Base-by-base conservation (phyloP, 2,888 invertebrate genomes). In the Stegana nigrithorax region DNA sequence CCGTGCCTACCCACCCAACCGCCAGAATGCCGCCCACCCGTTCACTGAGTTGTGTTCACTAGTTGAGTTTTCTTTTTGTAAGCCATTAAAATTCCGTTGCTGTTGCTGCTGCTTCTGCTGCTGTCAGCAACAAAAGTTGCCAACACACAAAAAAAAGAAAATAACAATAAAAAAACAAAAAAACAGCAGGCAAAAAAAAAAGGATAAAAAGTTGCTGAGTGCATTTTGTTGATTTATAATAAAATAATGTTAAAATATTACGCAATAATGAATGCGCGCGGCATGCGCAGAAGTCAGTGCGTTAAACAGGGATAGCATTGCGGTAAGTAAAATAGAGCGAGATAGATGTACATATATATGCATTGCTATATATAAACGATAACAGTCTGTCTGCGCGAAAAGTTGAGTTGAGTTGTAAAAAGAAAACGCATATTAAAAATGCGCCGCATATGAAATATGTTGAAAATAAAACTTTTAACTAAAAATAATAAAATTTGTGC, bases 151-250 rank as follows among this genome's bases (percentile, higher is more conserved):
- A 39, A 39, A 4, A 39, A 14, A n/a, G 17, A 39, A 39, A 39
- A 21, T 64, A 58, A 55, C 57, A 61, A 7, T 55, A 42, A 65
- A 39, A 36, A 10, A 14, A 36, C 12, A 4, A 4, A 14, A 51
- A 23, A 51, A 25, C 2, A 64, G 23, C 65, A 45, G 39, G 44
- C n/a, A 39, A 39, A 39, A 39, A 39, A 10, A 4, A 4, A n/a
- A 39, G 6, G 17, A 5, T n/a, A 10, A 32, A 61, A 47, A 56
- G 61, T 47, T 56, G 47, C 56, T 73, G 76, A 76, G 76, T 80
- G 81, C 78, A 81, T 76, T 78, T 80, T 72, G 74, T 80, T 79
- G 78, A 79, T 79, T 79, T 79, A 79, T 79, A 81, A 80, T 80
- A 81, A 78, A 79, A 79, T 81, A 81, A 81, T 78, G 73, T 78